Evolutionary conservation across 2,888 invertebrate genomes (phyloP).

Genomic region (Piscicola geometra): DNA sequence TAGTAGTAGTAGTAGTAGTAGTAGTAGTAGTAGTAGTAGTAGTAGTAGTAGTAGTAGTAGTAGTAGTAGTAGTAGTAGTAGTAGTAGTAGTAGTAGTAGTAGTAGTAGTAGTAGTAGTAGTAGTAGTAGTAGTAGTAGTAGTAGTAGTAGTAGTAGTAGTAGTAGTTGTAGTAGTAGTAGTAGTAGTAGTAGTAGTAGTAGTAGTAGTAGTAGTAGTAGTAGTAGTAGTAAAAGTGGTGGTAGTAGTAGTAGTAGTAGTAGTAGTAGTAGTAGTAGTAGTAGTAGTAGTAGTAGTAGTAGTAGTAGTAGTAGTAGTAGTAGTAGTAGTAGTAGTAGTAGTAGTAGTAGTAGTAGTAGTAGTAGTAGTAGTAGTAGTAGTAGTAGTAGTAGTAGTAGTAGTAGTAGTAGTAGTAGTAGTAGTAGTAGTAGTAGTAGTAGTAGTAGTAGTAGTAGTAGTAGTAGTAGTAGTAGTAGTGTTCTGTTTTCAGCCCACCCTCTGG

Average conservation of each 20-base stretch:
- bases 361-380: too few species aligned
- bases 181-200: conserved; percentile 34
- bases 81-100: conserved; percentile 24
- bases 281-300: too few species aligned
- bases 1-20: conserved; percentile 24
- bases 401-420: too few species aligned
- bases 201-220: conserved; percentile 28
- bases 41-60: conserved; percentile 31
- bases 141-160: conserved; percentile 32
- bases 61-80: conserved; percentile 22
- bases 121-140: conserved; percentile 29
- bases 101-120: conserved; percentile 29
- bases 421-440: too few species aligned
- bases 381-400: too few species aligned
- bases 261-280: too few species aligned
- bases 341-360: too few species aligned
- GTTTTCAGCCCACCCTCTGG: too few species aligned
- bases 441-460: too few species aligned
- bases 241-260: not conserved
- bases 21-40: conserved; percentile 28
- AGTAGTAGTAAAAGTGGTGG: conserved; percentile 3
- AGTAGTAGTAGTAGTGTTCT: too few species aligned
- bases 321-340: too few species aligned
- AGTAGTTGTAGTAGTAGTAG: conserved; percentile 34
- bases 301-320: too few species aligned